These are phyloP conservation scores for Spermophilus dauricus DNA, from an alignment of 2,113 vertebrate species.

Conservation along the genomic window DNA sequence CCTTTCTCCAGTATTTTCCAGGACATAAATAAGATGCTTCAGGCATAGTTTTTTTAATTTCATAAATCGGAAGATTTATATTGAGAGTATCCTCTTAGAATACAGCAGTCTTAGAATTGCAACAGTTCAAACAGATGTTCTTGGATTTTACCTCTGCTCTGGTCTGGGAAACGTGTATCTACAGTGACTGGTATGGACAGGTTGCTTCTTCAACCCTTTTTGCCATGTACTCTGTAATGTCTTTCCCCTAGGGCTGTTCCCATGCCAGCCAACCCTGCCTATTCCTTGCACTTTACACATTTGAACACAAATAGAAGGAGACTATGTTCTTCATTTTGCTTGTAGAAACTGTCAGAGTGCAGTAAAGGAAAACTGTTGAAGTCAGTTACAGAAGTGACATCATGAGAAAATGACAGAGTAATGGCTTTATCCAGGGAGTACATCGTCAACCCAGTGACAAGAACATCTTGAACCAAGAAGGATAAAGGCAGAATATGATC, in stretches of 20 bases:
- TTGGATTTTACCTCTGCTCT: not conserved
- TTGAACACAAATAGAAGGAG: not conserved
- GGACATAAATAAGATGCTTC: not conserved
- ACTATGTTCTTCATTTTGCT: not conserved
- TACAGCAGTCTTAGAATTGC: not conserved
- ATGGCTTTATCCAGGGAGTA: not conserved
- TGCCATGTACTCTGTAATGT: not conserved
- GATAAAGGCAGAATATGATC: not conserved
- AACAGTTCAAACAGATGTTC: not conserved
- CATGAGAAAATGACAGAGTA: not conserved
- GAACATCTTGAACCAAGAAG: not conserved
- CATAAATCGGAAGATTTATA: not conserved
- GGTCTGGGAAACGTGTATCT: not conserved
- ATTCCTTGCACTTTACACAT: not conserved
- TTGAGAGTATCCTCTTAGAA: not conserved
- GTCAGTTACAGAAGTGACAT: not conserved
- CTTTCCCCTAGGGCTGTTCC: not conserved
- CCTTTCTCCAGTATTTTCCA: not conserved
- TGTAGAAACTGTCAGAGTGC: not conserved
- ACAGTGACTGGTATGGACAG: not conserved
- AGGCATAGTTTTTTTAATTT: conserved; percentile 1
- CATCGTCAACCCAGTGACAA: not conserved
- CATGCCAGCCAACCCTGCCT: not conserved
- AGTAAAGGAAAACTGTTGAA: conserved; percentile 4
- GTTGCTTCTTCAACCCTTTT: not conserved